Conservation (phyloP, 1,140 invertebrate species). For the Archivesica marissinica region DNA sequence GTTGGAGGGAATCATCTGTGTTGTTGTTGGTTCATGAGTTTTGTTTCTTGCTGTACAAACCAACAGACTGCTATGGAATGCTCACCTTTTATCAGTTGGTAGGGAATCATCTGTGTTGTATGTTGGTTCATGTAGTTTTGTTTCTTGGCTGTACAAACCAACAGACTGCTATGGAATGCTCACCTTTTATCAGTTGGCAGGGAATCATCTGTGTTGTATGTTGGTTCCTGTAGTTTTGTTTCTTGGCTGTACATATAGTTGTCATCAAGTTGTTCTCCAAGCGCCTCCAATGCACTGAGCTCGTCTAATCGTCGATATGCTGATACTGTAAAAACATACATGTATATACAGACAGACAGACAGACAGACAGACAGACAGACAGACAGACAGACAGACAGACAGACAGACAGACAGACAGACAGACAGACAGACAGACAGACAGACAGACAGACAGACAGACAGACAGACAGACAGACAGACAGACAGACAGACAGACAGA, state of each 20-base stretch:
- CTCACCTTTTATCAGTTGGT: constrained; percentile 28
- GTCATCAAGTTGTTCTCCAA: not conserved
- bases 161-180: too few species aligned
- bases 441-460: not conserved
- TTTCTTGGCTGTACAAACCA: not conserved
- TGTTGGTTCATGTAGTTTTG: not conserved
- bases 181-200: constrained; percentile 33
- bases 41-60: not conserved
- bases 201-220: not conserved
- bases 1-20: not conserved
- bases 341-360: not conserved
- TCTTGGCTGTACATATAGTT: not conserved
- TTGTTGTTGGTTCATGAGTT: not conserved
- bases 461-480: not conserved
- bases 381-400: not conserved
- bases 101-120: not conserved
- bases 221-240: not conserved
- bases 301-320: constrained; percentile 22
- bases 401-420: not conserved
- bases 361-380: too few species aligned
- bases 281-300: constrained; percentile 14
- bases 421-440: not conserved
- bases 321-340: not conserved
- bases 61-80: too few species aligned
- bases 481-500: not conserved